Conservation (phyloP, 2,888 invertebrate species). For the Eudasyphora cyanicolor region DNA sequence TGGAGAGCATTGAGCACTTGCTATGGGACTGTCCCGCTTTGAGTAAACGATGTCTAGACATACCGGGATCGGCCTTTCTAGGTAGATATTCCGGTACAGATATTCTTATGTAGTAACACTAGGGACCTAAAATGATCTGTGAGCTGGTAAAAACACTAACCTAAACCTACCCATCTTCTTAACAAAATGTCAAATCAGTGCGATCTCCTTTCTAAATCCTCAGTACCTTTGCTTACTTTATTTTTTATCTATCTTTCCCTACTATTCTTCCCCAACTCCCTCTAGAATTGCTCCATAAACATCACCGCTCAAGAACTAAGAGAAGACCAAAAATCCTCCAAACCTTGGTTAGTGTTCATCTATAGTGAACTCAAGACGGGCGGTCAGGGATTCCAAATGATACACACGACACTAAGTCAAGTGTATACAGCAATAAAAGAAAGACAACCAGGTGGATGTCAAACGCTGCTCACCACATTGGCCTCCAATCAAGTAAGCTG, state of each 20-base stretch:
- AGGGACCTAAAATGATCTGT: no score
- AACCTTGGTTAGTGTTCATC: conserved; percentile 77
- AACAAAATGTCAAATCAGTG: no score
- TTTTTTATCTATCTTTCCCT: neutral
- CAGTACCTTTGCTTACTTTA: no score
- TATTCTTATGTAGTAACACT: no score
- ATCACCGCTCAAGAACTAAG: conserved; percentile 70
- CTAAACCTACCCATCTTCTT: no score
- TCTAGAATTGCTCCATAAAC: conserved; percentile 72
- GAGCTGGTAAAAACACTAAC: no score
- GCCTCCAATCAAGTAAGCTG: conserved; percentile 49
- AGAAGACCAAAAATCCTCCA: conserved; percentile 58
- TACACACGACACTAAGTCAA: conserved; percentile 75
- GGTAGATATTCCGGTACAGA: no score
- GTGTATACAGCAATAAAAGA: conserved; percentile 73
- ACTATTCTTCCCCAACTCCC: neutral
- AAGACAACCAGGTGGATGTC: conserved; percentile 68
- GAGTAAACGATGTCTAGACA: no score
- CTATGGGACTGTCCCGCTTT: no score
- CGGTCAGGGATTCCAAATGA: conserved; percentile 73
- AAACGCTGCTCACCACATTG: conserved; percentile 20
- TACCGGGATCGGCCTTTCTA: no score
- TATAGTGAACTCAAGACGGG: conserved; percentile 75
- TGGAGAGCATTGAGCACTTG: no score
- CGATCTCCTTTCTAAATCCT: no score